Conservation (phyloP, 37 sponge, comb jelly and placozoan species). For the Agelas oroides region DNA sequence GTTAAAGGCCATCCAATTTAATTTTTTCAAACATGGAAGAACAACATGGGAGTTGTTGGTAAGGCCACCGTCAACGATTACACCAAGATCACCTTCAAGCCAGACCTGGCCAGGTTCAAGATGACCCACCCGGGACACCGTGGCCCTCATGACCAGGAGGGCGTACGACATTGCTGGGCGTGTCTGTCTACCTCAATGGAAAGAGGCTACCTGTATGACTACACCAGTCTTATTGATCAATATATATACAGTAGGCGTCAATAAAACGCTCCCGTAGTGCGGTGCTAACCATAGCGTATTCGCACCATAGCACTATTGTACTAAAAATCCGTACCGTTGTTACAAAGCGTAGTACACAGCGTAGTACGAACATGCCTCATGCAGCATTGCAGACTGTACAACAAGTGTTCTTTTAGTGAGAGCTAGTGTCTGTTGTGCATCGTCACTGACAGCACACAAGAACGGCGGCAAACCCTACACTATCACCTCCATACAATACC, state of each 20-base stretch:
- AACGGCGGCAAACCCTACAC: too few relatives aligned
- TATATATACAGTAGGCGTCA: neutral
- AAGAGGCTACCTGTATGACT: conserved; percentile 80
- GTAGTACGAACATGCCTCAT: too few relatives aligned
- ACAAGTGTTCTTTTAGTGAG: too few relatives aligned
- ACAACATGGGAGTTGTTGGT: conserved; percentile 90
- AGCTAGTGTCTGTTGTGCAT: too few relatives aligned
- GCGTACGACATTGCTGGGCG: conserved; percentile 97
- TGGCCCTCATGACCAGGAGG: conserved; percentile 93
- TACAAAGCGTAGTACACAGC: too few relatives aligned
- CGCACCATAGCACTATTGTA: too few relatives aligned
- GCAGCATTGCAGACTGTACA: too few relatives aligned
- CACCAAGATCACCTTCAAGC: conserved; percentile 88
- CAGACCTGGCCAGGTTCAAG: conserved; percentile 94
- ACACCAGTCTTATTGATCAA: neutral
- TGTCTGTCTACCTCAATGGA: conserved; percentile 88
- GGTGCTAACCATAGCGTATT: too few relatives aligned
- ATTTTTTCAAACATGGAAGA: conserved; percentile 84
- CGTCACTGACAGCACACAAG: too few relatives aligned
- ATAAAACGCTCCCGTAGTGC: too few relatives aligned
- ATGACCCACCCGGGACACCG: conserved; percentile 90
- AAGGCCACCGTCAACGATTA: conserved; percentile 75
- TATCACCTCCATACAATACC: too few relatives aligned
- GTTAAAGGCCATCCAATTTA: neutral
- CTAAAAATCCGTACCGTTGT: too few relatives aligned